phyloP scores from a whole-genome alignment of 2,797 vertebrate species.

The Adelosebastes latens region DNA sequence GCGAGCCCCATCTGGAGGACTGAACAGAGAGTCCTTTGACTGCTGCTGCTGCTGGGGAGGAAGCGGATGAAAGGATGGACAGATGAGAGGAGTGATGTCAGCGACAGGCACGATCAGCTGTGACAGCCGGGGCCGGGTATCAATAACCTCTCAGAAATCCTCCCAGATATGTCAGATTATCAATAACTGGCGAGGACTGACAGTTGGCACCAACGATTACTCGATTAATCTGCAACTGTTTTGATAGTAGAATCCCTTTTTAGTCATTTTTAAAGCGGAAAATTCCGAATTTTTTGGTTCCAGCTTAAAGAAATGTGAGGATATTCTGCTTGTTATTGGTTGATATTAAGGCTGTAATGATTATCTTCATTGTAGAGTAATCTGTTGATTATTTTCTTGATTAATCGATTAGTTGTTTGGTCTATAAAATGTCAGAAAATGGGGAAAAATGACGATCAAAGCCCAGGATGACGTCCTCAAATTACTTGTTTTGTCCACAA shows the following conservation, averaged over 20 bases:
- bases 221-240: neutral
- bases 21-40: slow-evolving; percentile 66
- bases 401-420: no score
- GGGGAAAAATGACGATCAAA: no score
- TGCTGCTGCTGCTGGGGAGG: slow-evolving; percentile 37
- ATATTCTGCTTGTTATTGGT: neutral
- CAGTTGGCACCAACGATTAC: neutral
- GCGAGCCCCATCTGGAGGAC: slow-evolving; percentile 55
- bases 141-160: neutral
- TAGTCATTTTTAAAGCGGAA: neutral
- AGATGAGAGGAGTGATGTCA: slow-evolving; percentile 74
- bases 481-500: no score
- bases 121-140: slow-evolving; percentile 1
- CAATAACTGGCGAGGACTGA: neutral
- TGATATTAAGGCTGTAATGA: no score
- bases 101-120: slow-evolving; percentile 66
- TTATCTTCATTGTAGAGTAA: no score
- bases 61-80: slow-evolving; percentile 55
- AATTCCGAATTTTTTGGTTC: neutral
- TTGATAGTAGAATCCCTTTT: no score
- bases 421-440: no score
- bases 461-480: rapidly evolving
- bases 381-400: no score
- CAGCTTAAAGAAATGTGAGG: no score
- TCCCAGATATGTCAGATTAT: neutral